Conservation (phyloP, 2,113 vertebrate species). For the Trogon melanurus region DNA sequence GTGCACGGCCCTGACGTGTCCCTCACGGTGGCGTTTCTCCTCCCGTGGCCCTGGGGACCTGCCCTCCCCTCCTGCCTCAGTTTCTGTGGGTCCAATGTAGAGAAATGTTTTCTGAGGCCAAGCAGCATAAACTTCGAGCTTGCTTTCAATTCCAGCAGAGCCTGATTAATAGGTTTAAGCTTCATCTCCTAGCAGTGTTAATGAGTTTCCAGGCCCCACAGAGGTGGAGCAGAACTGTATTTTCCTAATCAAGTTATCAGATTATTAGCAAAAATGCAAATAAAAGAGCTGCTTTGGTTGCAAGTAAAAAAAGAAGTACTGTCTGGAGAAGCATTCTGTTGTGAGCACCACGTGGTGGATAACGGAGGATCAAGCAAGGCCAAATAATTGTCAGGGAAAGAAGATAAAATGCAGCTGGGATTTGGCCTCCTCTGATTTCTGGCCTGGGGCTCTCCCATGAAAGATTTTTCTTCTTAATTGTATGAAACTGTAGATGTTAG, state of each 20-base stretch:
- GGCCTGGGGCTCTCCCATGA: neutral
- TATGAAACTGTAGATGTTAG: neutral
- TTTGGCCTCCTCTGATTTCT: neutral
- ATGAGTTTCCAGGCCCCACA: constrained; percentile 13
- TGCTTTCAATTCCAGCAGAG: neutral
- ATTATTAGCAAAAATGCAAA: constrained; percentile 50
- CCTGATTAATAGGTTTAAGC: neutral
- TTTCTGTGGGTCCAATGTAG: neutral
- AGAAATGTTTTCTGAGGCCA: neutral
- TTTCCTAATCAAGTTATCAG: neutral
- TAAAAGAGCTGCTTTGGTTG: constrained; percentile 20
- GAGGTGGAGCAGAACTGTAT: constrained; percentile 36
- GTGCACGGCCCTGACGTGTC: neutral
- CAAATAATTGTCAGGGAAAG: neutral
- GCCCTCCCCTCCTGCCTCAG: fast-evolving
- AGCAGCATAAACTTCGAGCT: neutral
- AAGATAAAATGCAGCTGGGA: neutral
- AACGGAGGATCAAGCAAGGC: neutral
- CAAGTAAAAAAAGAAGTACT: neutral
- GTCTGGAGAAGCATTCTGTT: neutral
- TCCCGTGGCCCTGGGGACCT: neutral
- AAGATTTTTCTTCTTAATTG: neutral
- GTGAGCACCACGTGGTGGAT: neutral
- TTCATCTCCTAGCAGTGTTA: neutral
- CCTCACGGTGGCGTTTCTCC: neutral